Evolutionary conservation across 2,888 invertebrate genomes (phyloP).

Genomic region (Drosophila diplacantha): DNA sequence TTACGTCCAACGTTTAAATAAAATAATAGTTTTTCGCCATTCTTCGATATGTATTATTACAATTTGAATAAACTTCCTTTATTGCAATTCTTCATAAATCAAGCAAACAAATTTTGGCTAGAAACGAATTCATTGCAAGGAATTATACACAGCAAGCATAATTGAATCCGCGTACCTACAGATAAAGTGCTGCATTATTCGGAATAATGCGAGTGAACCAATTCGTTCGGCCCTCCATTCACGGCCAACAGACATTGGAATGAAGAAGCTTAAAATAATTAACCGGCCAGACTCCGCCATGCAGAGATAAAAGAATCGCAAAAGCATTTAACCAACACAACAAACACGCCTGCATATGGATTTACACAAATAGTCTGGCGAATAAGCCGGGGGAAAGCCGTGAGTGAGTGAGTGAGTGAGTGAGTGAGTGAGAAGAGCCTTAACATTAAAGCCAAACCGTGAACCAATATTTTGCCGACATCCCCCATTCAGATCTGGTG

Average conservation of each 20-base stretch:
- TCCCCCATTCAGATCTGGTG: conserved; percentile 57
- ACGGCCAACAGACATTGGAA: conserved; percentile 15
- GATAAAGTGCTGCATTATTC: background rate
- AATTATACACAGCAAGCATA: conserved; percentile 7
- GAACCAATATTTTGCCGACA: conserved; percentile 56
- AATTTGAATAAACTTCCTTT: background rate
- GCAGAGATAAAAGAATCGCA: conserved; percentile 25
- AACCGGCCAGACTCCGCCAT: conserved; percentile 24
- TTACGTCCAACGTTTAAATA: no score
- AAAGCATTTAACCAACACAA: conserved; percentile 34
- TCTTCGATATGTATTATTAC: no score
- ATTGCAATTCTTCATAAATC: conserved; percentile 6
- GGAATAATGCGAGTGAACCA: background rate
- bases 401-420: background rate
- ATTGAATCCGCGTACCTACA: conserved; percentile 10
- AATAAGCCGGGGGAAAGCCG: background rate
- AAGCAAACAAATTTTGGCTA: conserved; percentile 9
- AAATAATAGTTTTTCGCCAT: no score
- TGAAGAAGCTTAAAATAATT: conserved; percentile 46
- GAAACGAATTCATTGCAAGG: background rate
- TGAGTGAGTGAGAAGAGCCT: conserved; percentile 1
- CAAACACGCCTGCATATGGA: conserved; percentile 30
- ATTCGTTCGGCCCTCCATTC: conserved; percentile 8
- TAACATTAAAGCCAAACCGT: conserved; percentile 38
- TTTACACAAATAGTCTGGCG: conserved; percentile 53